Conservation (phyloP, 2,113 vertebrate genomes). For the Girardinichthys multiradiatus region DNA sequence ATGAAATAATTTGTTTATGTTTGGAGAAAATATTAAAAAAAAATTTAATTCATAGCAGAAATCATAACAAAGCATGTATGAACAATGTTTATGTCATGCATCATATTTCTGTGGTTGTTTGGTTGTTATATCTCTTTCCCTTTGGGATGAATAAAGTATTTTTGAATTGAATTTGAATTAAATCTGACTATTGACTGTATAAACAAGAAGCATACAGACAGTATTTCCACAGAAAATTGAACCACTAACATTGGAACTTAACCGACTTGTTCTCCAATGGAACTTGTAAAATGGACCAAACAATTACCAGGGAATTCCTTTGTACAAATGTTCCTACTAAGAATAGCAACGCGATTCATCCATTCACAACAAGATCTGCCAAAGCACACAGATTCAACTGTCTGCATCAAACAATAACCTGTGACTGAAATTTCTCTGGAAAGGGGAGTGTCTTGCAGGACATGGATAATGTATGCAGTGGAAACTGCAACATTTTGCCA, state of each 20-base stretch:
- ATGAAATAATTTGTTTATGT: too few relatives aligned
- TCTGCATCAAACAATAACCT: neutral
- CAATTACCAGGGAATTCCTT: neutral
- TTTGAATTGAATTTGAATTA: neutral
- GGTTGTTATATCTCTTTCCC: neutral
- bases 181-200: neutral
- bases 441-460: neutral
- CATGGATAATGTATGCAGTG: neutral
- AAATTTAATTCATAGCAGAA: too few relatives aligned
- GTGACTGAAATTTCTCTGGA: neutral
- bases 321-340: neutral
- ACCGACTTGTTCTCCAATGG: neutral
- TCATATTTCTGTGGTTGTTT: neutral
- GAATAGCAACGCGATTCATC: too few relatives aligned
- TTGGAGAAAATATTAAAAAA: too few relatives aligned
- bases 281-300: neutral
- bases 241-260: neutral
- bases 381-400: neutral
- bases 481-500: neutral
- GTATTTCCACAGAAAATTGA: neutral
- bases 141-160: neutral
- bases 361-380: neutral
- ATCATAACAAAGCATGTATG: too few relatives aligned
- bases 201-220: neutral
- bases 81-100: too few relatives aligned